A percentile compares a stretch with the other conserved stretches of the same genome.
These are phyloP conservation scores for Peucedramus taeniatus DNA, from an alignment of 2,113 vertebrate genomes.

Conservation along the genomic window DNA sequence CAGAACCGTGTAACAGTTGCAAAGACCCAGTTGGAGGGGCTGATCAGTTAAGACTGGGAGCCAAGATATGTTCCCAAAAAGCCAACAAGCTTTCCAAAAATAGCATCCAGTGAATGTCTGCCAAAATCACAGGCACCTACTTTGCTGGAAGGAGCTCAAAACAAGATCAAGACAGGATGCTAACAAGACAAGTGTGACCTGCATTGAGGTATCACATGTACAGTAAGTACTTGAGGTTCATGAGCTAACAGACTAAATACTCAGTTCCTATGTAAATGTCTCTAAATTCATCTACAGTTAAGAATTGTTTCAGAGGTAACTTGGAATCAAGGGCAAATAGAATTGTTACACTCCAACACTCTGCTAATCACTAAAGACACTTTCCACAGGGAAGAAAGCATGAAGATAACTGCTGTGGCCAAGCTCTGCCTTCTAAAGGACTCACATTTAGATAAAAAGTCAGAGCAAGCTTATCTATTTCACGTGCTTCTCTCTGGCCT, in stretches of 20 bases:
- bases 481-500: neutral
- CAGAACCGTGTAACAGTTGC: neutral
- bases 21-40: neutral
- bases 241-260: neutral
- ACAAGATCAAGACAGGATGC: neutral
- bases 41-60: neutral
- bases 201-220: neutral
- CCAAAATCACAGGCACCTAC: neutral
- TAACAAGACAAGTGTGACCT: neutral
- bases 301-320: neutral
- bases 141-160: constrained; percentile 16
- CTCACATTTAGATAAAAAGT: neutral
- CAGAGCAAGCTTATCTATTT: neutral
- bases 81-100: neutral
- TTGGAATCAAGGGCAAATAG: neutral
- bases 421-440: neutral
- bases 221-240: neutral
- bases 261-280: neutral
- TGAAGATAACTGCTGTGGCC: neutral
- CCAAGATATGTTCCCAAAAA: neutral
- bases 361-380: neutral
- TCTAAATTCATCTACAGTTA: neutral
- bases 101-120: neutral
- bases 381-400: neutral
- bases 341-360: neutral